phyloP scores from a whole-genome alignment of 1,140 invertebrate species.

The Bombus cullumanus region DNA sequence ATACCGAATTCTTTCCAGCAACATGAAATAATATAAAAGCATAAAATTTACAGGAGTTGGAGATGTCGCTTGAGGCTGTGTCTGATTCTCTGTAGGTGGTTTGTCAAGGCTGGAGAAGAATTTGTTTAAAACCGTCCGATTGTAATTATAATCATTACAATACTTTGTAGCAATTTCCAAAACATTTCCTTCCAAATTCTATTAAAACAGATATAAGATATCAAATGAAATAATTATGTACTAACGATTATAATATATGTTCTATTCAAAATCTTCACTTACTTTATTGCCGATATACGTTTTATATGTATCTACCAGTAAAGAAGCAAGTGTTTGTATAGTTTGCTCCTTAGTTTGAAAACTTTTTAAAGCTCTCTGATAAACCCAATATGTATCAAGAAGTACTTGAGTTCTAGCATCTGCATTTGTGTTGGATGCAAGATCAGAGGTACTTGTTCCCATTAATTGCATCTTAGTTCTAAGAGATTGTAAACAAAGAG shows the following conservation, averaged over 20 bases:
- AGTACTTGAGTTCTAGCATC: slow-evolving; percentile 80
- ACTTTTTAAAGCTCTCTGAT: slow-evolving; percentile 85
- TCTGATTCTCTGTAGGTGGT: slow-evolving; percentile 43
- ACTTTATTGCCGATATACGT: slow-evolving; percentile 81
- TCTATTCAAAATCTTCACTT: slow-evolving; percentile 33
- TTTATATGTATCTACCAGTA: slow-evolving; percentile 86
- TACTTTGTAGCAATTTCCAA: slow-evolving; percentile 75
- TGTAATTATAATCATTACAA: slow-evolving; percentile 74
- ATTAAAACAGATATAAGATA: neutral
- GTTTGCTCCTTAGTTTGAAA: slow-evolving; percentile 83
- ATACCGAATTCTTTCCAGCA: too few relatives aligned
- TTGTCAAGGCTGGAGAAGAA: slow-evolving; percentile 23
- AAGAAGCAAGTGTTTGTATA: slow-evolving; percentile 81
- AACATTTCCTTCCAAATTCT: slow-evolving; percentile 75
- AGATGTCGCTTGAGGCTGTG: slow-evolving; percentile 43
- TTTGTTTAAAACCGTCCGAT: slow-evolving; percentile 32
- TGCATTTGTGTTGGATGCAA: slow-evolving; percentile 53
- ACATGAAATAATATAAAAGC: neutral
- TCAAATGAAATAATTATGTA: neutral
- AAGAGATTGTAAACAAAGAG: slow-evolving; percentile 86
- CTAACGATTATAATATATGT: neutral
- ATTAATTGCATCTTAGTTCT: slow-evolving; percentile 79
- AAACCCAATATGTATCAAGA: slow-evolving; percentile 86
- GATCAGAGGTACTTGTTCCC: slow-evolving; percentile 62
- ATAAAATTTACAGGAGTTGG: slow-evolving; percentile 64